These are phyloP conservation scores for Polietes domitor DNA, from an alignment of 2,888 invertebrate species.

Conservation along the genomic window DNA sequence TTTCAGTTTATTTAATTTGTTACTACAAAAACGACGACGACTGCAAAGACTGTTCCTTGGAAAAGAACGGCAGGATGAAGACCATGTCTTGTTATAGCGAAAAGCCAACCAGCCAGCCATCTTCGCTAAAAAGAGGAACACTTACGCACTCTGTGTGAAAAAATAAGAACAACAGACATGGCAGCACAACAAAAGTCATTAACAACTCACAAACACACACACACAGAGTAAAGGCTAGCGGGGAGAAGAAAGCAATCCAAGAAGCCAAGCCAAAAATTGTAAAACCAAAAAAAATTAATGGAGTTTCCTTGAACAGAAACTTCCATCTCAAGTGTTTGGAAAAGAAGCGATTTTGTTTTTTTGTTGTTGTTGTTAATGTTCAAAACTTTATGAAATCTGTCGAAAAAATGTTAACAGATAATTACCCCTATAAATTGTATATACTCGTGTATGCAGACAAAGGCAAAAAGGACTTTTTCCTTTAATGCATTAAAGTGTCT, in stretches of 20 bases:
- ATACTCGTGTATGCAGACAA: constrained; percentile 47
- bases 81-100: background rate
- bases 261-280: constrained; percentile 36
- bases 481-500: constrained; percentile 77
- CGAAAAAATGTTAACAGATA: constrained; percentile 71
- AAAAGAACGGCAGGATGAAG: constrained; percentile 9
- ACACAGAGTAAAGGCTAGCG: constrained; percentile 41
- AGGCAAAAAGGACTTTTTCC: constrained; percentile 66
- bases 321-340: constrained; percentile 44
- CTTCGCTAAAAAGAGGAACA: constrained; percentile 6
- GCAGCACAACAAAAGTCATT: constrained; percentile 61
- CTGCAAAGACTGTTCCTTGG: background rate
- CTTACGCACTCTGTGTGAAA: constrained; percentile 61
- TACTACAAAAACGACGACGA: background rate
- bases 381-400: constrained; percentile 72
- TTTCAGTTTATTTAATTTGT: constrained; percentile 21
- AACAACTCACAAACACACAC: constrained; percentile 54
- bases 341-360: constrained; percentile 69
- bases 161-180: constrained; percentile 39
- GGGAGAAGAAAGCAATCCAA: constrained; percentile 25
- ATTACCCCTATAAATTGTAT: constrained; percentile 70
- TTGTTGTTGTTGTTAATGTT: no score
- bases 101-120: background rate
- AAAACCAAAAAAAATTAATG: constrained; percentile 72
- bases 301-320: constrained; percentile 71